A percentile compares a stretch with the other conserved stretches of the same genome.
These are phyloP conservation scores for Turritopsis rubra DNA, from an alignment of 30 jellyfish, hydroid and myxozoan genomes.

Conservation along the genomic window DNA sequence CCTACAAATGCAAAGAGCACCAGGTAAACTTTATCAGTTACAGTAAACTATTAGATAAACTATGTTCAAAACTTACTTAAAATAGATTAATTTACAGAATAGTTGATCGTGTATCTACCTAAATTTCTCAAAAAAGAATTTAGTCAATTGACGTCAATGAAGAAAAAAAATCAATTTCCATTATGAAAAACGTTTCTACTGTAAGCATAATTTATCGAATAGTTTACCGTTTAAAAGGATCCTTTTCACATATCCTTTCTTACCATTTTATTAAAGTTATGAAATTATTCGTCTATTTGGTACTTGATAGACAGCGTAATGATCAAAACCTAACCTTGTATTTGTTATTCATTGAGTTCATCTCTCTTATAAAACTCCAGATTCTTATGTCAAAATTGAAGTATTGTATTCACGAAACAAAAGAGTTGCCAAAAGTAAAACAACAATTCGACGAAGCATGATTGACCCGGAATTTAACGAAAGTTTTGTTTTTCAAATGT, in stretches of 20 bases:
- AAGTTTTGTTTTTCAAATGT: conserved; percentile 90
- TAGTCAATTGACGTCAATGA: too few relatives aligned
- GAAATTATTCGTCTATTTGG: not conserved
- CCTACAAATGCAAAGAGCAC: conserved; percentile 87
- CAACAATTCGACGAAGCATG: conserved; percentile 87
- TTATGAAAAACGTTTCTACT: too few relatives aligned
- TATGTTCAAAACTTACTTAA: too few relatives aligned
- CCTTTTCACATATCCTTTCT: too few relatives aligned
- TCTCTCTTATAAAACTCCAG: conserved; percentile 21
- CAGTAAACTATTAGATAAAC: not conserved
- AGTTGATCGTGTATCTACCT: too few relatives aligned
- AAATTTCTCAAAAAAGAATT: too few relatives aligned
- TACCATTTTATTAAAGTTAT: too few relatives aligned
- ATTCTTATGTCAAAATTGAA: conserved; percentile 91
- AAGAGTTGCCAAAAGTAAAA: conserved; percentile 85
- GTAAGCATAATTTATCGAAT: too few relatives aligned
- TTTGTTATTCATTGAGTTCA: not conserved
- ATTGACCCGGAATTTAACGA: conserved; percentile 93
- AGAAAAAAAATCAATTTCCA: too few relatives aligned
- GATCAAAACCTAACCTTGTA: too few relatives aligned
- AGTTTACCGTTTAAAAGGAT: too few relatives aligned
- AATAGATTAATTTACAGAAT: not conserved
- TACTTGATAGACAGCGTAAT: not conserved
- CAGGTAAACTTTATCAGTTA: conserved; percentile 56
- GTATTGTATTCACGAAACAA: conserved; percentile 75